Conservation (phyloP, 2,888 invertebrate genomes). For the Nudaria mundana region DNA sequence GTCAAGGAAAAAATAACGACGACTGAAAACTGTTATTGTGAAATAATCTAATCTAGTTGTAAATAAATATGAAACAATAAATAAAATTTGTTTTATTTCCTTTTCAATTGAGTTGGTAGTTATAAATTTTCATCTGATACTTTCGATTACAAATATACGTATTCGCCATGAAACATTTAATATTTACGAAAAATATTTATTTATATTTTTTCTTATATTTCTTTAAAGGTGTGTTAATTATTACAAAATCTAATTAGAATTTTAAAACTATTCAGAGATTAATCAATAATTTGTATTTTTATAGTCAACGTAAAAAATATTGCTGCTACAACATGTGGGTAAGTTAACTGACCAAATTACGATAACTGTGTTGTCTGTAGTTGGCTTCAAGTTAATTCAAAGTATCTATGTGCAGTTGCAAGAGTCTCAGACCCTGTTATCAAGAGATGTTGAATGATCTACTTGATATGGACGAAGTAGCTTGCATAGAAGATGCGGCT, state of each 20-base stretch:
- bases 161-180: not conserved
- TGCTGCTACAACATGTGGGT: slow-evolving; percentile 4
- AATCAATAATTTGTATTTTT: slow-evolving; percentile 5
- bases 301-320: slow-evolving; percentile 15
- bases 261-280: too few species aligned
- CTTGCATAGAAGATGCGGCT: slow-evolving; percentile 58
- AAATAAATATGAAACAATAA: slow-evolving; percentile 16
- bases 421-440: slow-evolving; percentile 49
- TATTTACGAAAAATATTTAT: not conserved
- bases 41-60: slow-evolving; percentile 13
- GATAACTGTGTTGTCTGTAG: not conserved
- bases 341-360: not conserved
- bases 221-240: not conserved
- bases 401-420: slow-evolving; percentile 46
- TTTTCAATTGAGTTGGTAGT: not conserved
- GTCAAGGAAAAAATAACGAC: slow-evolving; percentile 3
- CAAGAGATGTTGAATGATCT: slow-evolving; percentile 47
- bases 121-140: not conserved
- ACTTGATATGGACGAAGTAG: slow-evolving; percentile 46
- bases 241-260: too few species aligned
- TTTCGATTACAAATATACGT: slow-evolving; percentile 4
- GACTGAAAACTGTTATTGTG: slow-evolving; percentile 25
- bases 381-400: not conserved
- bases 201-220: not conserved
- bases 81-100: slow-evolving; percentile 26